Percentiles rank a stretch among this genome's conserved stretches.
Conservation (phyloP, 2,113 vertebrate species). For the Pelecanus crispus region DNA sequence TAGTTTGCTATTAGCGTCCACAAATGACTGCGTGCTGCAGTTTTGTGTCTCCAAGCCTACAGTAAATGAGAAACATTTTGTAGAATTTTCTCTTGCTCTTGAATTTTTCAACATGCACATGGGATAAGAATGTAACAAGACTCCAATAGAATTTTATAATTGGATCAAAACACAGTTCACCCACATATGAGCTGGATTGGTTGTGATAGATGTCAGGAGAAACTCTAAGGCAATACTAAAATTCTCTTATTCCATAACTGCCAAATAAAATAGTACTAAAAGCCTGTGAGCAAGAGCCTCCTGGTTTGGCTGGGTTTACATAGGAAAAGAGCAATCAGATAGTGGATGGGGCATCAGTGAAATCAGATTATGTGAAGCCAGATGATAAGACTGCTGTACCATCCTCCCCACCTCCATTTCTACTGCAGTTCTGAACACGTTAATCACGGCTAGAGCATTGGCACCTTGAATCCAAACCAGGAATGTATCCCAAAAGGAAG, state of each 20-base stretch:
- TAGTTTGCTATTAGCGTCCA: slow-evolving; percentile 2
- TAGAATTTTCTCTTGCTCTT: slow-evolving; percentile 37
- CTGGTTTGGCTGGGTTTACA: slow-evolving; percentile 33
- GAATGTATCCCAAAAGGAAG: neutral
- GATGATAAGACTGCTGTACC: neutral
- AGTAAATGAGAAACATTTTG: slow-evolving; percentile 46
- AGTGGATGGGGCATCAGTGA: slow-evolving; percentile 22
- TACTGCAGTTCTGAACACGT: neutral
- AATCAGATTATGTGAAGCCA: slow-evolving; percentile 28
- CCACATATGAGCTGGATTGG: slow-evolving; percentile 51
- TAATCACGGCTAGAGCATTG: neutral
- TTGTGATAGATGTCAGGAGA: slow-evolving; percentile 64
- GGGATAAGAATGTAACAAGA: slow-evolving; percentile 50
- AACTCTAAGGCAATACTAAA: slow-evolving; percentile 54
- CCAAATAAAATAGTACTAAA: slow-evolving; percentile 60
- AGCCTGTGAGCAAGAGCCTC: slow-evolving; percentile 50
- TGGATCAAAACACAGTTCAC: slow-evolving; percentile 63
- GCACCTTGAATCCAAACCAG: neutral
- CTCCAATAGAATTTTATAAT: slow-evolving; percentile 56
- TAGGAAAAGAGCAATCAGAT: slow-evolving; percentile 18
- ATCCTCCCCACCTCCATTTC: neutral
- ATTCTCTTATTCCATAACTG: slow-evolving; percentile 56
- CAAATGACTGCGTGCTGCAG: neutral
- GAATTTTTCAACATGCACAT: slow-evolving; percentile 49
- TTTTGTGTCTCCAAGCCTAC: slow-evolving; percentile 28